Evolutionary conservation across 2,888 invertebrate species (phyloP), one percentile per base, ranked within the genome.

Genomic region (Steromphala cineraria): DNA sequence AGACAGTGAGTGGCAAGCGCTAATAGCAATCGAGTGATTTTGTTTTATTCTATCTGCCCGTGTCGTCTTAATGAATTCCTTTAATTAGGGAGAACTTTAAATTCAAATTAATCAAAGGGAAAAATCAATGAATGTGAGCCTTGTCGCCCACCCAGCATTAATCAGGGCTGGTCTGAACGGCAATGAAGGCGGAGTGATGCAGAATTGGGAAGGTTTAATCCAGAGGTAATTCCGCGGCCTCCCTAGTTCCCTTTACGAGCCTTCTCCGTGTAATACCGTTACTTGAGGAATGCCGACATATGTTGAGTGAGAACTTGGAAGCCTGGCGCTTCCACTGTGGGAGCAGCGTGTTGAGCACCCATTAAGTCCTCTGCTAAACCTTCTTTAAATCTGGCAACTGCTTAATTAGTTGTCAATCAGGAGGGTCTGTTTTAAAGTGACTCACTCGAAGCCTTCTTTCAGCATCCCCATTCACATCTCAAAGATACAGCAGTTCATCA

Each of bases 371-470:
- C 71, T 36, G 28, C 24, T 71, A 71, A 71, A 71, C 28, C 17
- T 71, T 71, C 71, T 71, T 71, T 71, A 71, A 71, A 71, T 71
- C 71, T 71, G 71, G 71, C 40, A 71, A 71, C 71, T 28, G 71
- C 71, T 71, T 71, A 71, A 71, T 71, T 71, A 71, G 71, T 71
- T 71, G 71, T 71, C 71, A 71, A 71, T 71, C 71, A 71, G 19
- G 36, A 13, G 40, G 36, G 40, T 71, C 71, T 71, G 36, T 71
- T 71, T 71, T 36, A 71, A 71, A 71, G 71, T 71, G 71, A 71
- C 31, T 71, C 71, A 71, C 19, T 71, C 36, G 31, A 19, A 10
- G 28, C 36, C 71, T 3, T 56, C 21, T 56, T 56, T 56, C 56
- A 19, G 24, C 21, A 56, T 15, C 3, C 21, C 19, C 56, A 56